Base-by-base conservation (phyloP, 2,113 vertebrate genomes). In the Odocoileus virginianus region DNA sequence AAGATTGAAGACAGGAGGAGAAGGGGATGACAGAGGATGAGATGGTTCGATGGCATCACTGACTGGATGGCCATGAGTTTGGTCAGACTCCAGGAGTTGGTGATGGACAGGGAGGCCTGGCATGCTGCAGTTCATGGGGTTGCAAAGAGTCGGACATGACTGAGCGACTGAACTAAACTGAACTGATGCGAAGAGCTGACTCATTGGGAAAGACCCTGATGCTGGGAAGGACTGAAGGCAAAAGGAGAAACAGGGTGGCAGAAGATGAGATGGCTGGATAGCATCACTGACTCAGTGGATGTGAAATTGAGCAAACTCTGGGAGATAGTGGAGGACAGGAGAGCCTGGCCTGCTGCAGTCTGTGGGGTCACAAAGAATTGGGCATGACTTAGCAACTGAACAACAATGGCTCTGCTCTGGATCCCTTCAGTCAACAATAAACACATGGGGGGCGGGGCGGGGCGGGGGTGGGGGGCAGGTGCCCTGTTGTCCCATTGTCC, bases 371-470 rank as follows among this genome's bases (percentile, higher is more conserved):
- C n/a, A 40, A 74, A 74, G 19, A 74, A 74, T 6, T 40, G n/a
- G 10, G n/a, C 67, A 40, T 40, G 67, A 6, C n/a, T 74, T 71
- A 71, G n/a, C 67, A 71, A 71, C n/a, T 23, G 67, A 71, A 67
- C 17, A 71, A 23, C 5, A 5, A 40, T 74, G 10, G 5, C 45
- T 52, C 50, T 19, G 52, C 25, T 55, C 81, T 15, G 23, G 50
- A 71, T 11, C 4, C 45, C 7, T 6, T 28, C 4, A 21, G 15
- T 74, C 87, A 54, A 2, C 40, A n/a, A 74, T 40, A 74, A 74
- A 74, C 40, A 10, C n/a, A 23, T 74, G n/a, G 67, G 36, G 2
- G 67, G n/a, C 0, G 0, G 19, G n/a, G 19, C 0, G 0, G n/a
- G 15, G 52, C 0, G 10, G 33, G 15, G 27, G 1, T 6, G 17